Evolutionary conservation across 64 coral and sea anemone genomes (phyloP).

Genomic region (Cladopsammia gracilis): DNA sequence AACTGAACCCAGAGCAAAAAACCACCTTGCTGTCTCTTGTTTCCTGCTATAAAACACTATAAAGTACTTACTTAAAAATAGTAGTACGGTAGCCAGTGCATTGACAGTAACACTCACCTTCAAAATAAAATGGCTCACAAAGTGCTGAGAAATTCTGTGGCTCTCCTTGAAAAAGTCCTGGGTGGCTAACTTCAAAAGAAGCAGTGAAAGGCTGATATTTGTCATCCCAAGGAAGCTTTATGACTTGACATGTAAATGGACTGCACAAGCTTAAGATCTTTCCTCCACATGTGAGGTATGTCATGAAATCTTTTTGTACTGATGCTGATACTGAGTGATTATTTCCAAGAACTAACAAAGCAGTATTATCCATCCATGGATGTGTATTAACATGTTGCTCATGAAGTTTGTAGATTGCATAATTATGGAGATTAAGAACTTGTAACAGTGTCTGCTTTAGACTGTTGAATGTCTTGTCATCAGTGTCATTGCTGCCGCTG

Average conservation of each 20-base stretch:
- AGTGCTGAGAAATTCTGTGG: neutral
- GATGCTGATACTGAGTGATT: constrained; percentile 9
- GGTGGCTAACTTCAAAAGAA: neutral
- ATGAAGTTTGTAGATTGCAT: constrained; percentile 71
- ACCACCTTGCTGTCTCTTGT: too few species aligned
- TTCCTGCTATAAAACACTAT: too few species aligned
- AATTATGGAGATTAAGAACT: constrained; percentile 72
- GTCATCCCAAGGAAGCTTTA: neutral
- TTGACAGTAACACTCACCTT: constrained; percentile 37
- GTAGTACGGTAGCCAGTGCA: neutral
- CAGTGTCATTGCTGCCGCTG: constrained; percentile 25
- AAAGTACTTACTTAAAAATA: too few species aligned
- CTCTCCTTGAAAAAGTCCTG: neutral
- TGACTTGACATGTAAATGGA: constrained; percentile 16
- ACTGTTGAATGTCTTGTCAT: constrained; percentile 12
- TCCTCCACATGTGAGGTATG: constrained; percentile 63
- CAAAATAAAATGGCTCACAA: constrained; percentile 67
- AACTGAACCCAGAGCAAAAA: too few species aligned
- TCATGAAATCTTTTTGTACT: constrained; percentile 19
- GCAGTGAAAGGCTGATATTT: neutral
- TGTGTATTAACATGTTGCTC: constrained; percentile 41
- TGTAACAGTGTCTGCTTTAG: constrained; percentile 37
- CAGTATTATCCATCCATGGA: constrained; percentile 81
- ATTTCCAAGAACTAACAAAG: constrained; percentile 49
- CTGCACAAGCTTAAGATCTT: constrained; percentile 54